These are phyloP conservation scores for Agrochola macilenta DNA, from an alignment of 2,888 invertebrate genomes.

Conservation along the genomic window DNA sequence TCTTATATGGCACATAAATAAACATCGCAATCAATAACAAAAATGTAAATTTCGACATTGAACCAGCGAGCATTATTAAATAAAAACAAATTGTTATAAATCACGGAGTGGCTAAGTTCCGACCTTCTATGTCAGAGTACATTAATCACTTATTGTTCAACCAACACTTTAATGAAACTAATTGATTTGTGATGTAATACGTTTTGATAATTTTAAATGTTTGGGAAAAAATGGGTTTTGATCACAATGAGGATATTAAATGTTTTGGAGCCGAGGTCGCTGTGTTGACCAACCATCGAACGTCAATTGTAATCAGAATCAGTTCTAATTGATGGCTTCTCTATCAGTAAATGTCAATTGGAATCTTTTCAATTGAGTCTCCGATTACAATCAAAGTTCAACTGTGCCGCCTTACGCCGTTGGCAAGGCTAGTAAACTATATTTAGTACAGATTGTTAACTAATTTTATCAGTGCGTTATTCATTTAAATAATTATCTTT, in stretches of 20 bases:
- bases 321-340: constrained; percentile 55
- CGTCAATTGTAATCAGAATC: constrained; percentile 45
- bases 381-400: constrained; percentile 54
- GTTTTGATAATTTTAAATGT: constrained; percentile 35
- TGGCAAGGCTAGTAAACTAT: constrained; percentile 27
- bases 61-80: constrained; percentile 62
- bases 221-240: constrained; percentile 37
- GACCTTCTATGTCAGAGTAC: constrained; percentile 61
- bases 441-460: constrained; percentile 38
- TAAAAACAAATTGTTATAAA: constrained; percentile 66
- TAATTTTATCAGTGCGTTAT: constrained; percentile 34
- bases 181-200: constrained; percentile 64
- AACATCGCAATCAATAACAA: constrained; percentile 59
- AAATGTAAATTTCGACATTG: constrained; percentile 67
- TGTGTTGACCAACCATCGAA: constrained; percentile 10
- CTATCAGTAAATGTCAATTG: constrained; percentile 61
- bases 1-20: constrained; percentile 46
- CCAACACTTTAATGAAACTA: constrained; percentile 64
- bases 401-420: constrained; percentile 28
- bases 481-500: constrained; percentile 8
- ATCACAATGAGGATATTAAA: constrained; percentile 23
- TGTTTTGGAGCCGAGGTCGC: constrained; percentile 26
- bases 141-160: constrained; percentile 67
- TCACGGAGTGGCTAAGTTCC: constrained; percentile 51
- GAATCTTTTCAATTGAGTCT: constrained; percentile 53